Evolutionary conservation across 2,113 vertebrate species (phyloP).

Genomic region (Perca fluviatilis): DNA sequence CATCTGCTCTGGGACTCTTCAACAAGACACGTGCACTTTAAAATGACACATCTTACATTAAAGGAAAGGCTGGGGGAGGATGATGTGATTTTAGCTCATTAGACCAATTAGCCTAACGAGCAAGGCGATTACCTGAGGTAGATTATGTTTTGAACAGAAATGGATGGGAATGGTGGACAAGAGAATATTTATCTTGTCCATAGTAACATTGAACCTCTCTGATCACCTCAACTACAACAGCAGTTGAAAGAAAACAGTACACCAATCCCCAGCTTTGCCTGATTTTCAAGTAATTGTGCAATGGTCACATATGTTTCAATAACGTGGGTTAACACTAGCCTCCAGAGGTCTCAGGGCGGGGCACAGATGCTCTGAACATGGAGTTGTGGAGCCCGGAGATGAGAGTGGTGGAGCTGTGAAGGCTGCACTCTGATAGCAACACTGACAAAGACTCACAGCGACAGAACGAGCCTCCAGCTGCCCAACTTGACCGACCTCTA

Average conservation of each 20-base stretch:
- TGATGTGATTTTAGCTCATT: constrained; percentile 54
- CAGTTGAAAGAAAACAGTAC: not conserved
- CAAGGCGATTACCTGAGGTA: constrained; percentile 34
- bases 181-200: not conserved
- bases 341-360: constrained; percentile 34
- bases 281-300: not conserved
- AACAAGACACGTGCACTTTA: constrained; percentile 7
- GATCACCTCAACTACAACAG: not conserved
- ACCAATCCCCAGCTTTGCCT: not conserved
- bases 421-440: constrained; percentile 21
- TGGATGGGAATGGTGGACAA: constrained; percentile 1
- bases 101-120: constrained; percentile 48
- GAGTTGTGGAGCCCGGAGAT: constrained; percentile 32
- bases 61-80: constrained; percentile 20
- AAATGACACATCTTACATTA: constrained; percentile 40
- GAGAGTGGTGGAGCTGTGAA: constrained; percentile 48
- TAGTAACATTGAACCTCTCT: not conserved
- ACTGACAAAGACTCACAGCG: constrained; percentile 62
- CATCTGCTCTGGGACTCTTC: constrained; percentile 23
- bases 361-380: constrained; percentile 68
- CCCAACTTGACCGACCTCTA: constrained; percentile 48
- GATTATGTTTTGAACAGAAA: constrained; percentile 38
- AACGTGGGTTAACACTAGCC: constrained; percentile 25
- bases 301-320: constrained; percentile 62
- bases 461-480: constrained; percentile 58